Base-by-base conservation (phyloP, 2,113 vertebrate genomes). In the Pelecanus crispus region DNA sequence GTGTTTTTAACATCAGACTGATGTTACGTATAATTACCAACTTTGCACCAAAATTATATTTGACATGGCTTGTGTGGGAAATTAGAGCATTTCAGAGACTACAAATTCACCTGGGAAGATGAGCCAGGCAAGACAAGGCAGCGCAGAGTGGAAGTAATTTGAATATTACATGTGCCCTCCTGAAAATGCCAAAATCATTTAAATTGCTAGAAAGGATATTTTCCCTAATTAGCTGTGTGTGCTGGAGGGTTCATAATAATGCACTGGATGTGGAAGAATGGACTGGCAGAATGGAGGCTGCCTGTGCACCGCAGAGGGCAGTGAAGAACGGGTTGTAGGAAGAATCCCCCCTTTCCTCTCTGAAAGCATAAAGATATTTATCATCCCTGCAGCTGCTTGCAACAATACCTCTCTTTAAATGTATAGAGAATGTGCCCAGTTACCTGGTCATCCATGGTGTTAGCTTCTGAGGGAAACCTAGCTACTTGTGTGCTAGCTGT, bases 11-110 rank as follows among this genome's bases (percentile, higher is more conserved):
- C 99, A 99, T 99, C 98, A 98, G 98, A 98, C 98, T 98, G 98
- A 99, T 99, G 99, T 98, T 99, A 98, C 98, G 95, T 99, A 98
- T 99, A 99, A 99, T 99, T 99, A 99, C 98, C 98, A 98, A 98
- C 98, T 99, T 99, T 98, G 98, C 98, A 98, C 98, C 98, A 98
- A 99, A 99, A 99, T 99, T 98, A 98, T 98, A 98, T 98, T 98
- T 99, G 99, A 99, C 99, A 99, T 98, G 97, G 97, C 98, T 98
- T 98, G 98, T 98, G 98, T 98, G 97, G 98, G 98, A 99, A 99
- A 99, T 99, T 99, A 99, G 98, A 98, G 98, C 98, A 98, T 98
- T 99, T 99, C 98, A 98, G 98, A 98, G 98, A 97, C 97, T 97
- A 97, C 97, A 98, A 98, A 99, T 98, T 98, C 99, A 99, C 98